phyloP scores from a whole-genome alignment of 2,797 vertebrate genomes.

The Cygnus olor region DNA sequence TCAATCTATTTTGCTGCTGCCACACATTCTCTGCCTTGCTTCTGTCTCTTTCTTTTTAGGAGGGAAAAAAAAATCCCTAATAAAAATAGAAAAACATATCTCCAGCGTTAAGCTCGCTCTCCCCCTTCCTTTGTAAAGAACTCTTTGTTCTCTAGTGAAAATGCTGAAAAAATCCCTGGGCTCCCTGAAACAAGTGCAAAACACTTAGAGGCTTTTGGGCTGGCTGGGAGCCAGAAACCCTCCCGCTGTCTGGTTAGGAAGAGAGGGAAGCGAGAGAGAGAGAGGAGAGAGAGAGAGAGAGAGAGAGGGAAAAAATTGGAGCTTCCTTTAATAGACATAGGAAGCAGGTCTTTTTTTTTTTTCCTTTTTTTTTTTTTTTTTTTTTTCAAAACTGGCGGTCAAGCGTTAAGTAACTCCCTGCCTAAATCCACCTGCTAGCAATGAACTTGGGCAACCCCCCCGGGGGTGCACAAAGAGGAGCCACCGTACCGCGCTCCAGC shows the following conservation, averaged over 20 bases:
- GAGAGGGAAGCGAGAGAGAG: slow-evolving; percentile 74
- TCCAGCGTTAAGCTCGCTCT: slow-evolving; percentile 80
- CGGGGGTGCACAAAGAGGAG: slow-evolving; percentile 81
- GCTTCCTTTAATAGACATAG: slow-evolving; percentile 83
- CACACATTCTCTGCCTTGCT: slow-evolving; percentile 77
- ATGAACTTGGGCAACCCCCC: slow-evolving; percentile 82
- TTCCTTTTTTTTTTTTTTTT: slow-evolving; percentile 52
- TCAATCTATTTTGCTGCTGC: slow-evolving; percentile 77
- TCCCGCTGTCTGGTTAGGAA: slow-evolving; percentile 84
- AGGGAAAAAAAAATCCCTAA: slow-evolving; percentile 58
- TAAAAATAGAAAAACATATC: slow-evolving; percentile 84
- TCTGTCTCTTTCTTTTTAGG: slow-evolving; percentile 72
- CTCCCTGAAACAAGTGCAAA: slow-evolving; percentile 87
- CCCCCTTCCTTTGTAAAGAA: slow-evolving; percentile 83
- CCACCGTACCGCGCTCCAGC: slow-evolving; percentile 76
- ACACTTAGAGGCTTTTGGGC: slow-evolving; percentile 86
- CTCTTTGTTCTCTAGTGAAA: slow-evolving; percentile 87
- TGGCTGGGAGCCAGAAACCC: slow-evolving; percentile 83
- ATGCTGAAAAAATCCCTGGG: slow-evolving; percentile 85
- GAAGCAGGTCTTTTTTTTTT: slow-evolving; percentile 72
- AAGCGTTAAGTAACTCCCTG: slow-evolving; percentile 84
- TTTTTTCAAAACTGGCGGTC: slow-evolving; percentile 82
- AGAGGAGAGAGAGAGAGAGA: slow-evolving; percentile 66
- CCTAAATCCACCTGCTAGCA: slow-evolving; percentile 84
- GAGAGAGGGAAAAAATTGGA: slow-evolving; percentile 72